Evolutionary conservation across 2,888 invertebrate genomes (phyloP).

Genomic region (Eilema depressum): DNA sequence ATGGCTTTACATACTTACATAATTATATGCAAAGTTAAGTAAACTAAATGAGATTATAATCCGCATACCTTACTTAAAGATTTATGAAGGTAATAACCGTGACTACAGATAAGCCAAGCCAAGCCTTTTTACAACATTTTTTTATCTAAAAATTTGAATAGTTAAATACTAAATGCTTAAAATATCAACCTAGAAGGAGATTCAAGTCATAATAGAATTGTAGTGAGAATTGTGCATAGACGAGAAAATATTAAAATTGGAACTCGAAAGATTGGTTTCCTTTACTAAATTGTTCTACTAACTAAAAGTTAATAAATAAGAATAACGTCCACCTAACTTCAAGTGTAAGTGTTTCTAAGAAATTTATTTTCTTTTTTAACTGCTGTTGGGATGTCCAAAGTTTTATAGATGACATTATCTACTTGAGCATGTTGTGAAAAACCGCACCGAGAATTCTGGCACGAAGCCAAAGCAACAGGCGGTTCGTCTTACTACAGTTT

Average conservation of each 20-base stretch:
- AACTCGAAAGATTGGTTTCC: neutral
- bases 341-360: slow-evolving; percentile 8
- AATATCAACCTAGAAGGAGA: too few species aligned
- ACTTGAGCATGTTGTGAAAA: slow-evolving; percentile 61
- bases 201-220: too few species aligned
- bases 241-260: neutral
- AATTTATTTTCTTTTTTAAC: slow-evolving; percentile 23
- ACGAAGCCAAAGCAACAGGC: slow-evolving; percentile 75
- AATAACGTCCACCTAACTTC: slow-evolving; percentile 1
- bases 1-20: too few species aligned
- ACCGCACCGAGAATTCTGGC: slow-evolving; percentile 59
- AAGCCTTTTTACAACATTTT: too few species aligned
- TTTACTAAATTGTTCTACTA: neutral
- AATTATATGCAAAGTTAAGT: too few species aligned
- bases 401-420: slow-evolving; percentile 58
- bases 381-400: slow-evolving; percentile 43
- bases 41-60: too few species aligned
- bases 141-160: too few species aligned
- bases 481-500: slow-evolving; percentile 44
- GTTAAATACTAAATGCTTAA: too few species aligned
- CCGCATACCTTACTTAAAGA: too few species aligned
- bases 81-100: too few species aligned
- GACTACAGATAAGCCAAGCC: too few species aligned
- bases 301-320: neutral
- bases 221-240: too few species aligned